Evolutionary conservation across 2,797 vertebrate genomes (phyloP), one percentile per base, ranked within the genome.

Genomic region (Chromis chromis): DNA sequence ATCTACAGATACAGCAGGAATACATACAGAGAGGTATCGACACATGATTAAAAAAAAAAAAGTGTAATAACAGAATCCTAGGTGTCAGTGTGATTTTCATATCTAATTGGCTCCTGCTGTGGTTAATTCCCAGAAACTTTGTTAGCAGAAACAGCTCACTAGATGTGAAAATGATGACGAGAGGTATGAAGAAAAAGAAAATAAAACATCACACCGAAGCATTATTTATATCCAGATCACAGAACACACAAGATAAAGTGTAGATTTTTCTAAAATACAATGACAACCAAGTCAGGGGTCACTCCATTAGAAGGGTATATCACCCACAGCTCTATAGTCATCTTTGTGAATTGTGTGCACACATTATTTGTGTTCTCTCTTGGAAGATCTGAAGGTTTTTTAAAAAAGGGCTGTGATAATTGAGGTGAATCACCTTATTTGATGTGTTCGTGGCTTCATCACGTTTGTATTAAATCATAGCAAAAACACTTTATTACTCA

Each of bases 51-150:
- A n/a, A n/a, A n/a, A 1, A 22, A 33, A 1, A 42, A 33, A n/a
- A 7, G 21, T 52, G 22, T 42, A 16, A 52, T 39, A 57, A 52
- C 6, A 57, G 46, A 61, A 22, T 67, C 54, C 53, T 17, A 10
- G 17, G 65, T 52, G 70, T 70, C 22, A 54, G 65, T 50, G 65
- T 65, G 33, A 36, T 16, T 57, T 28, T 74, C 42, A 58, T 70
- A 78, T 79, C 57, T 81, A 82, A 87, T 78, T 64, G 61, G 48
- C 53, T 25, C 21, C 63, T 53, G 44, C 62, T 58, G 73, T 42
- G 44, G 16, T 22, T 56, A 81, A 81, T n/a, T 27, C 62, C 49
- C 46, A 65, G 52, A 82, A 78, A 76, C 1, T 2, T 57, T 64
- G 56, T 67, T 16, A 61, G 64, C 33, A 76, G 74, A 50, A 49